phyloP scores from a whole-genome alignment of 2,113 vertebrate genomes.

The Melanotaenia duboulayi region DNA sequence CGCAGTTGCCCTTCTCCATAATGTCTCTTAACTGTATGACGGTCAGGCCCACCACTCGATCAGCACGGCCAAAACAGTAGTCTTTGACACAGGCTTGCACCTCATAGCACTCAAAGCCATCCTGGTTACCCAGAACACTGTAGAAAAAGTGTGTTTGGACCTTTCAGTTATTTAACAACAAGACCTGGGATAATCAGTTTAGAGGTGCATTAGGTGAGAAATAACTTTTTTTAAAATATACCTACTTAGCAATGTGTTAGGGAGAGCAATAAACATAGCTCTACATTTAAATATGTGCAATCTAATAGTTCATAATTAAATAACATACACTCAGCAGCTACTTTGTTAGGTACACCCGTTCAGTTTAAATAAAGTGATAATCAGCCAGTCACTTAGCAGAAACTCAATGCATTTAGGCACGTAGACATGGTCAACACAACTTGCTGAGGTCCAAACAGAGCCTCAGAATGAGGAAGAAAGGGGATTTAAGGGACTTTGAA shows the following conservation, averaged over 20 bases:
- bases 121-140: constrained; percentile 93
- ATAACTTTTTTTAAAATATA: neutral
- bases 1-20: constrained; percentile 90
- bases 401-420: too few species aligned
- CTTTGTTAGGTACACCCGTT: too few species aligned
- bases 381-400: too few species aligned
- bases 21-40: constrained; percentile 93
- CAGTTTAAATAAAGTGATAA: too few species aligned
- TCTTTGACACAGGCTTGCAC: constrained; percentile 97
- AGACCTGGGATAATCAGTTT: neutral
- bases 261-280: neutral
- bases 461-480: too few species aligned
- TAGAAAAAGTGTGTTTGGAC: neutral
- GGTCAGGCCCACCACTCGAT: constrained; percentile 90
- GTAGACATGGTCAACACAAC: too few species aligned
- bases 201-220: neutral
- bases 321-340: too few species aligned
- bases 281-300: too few species aligned
- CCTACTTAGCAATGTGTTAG: neutral
- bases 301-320: too few species aligned
- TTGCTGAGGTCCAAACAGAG: too few species aligned
- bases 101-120: constrained; percentile 93
- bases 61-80: constrained; percentile 97
- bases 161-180: neutral
- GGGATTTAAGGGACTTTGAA: too few species aligned